phyloP scores from a whole-genome alignment of 2,797 vertebrate species.

The Lepus oiostolus region DNA sequence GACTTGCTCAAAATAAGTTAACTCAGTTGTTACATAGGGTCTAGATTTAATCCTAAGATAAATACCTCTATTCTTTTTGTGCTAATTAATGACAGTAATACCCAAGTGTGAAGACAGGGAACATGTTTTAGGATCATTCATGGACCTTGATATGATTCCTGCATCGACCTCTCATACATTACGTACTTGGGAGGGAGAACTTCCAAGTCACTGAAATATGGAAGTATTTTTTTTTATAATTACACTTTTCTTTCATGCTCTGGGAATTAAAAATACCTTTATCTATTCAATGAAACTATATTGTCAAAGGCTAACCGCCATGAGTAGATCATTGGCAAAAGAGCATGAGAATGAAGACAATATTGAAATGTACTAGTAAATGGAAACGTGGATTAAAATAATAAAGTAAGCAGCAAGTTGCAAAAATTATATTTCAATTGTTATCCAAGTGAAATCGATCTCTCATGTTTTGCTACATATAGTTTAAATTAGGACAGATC shows the following conservation, averaged over 20 bases:
- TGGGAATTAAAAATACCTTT: constrained; percentile 44
- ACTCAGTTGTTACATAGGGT: not conserved
- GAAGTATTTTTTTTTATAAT: constrained; percentile 2
- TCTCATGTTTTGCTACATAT: not conserved
- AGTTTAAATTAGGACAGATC: constrained; percentile 20
- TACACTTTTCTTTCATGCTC: constrained; percentile 16
- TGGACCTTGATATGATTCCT: not conserved
- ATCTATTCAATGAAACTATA: not conserved
- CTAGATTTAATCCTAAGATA: not conserved
- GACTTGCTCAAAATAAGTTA: constrained; percentile 27
- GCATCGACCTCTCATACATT: not conserved
- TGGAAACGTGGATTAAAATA: constrained; percentile 31
- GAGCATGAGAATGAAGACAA: not conserved
- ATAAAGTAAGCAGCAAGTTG: constrained; percentile 23
- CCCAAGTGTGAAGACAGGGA: not conserved
- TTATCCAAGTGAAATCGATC: not conserved
- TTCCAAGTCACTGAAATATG: not conserved
- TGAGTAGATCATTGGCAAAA: not conserved
- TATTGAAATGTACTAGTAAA: not conserved
- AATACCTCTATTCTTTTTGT: constrained; percentile 4
- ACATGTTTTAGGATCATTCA: not conserved
- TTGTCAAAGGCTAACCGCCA: not conserved
- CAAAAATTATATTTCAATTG: not conserved
- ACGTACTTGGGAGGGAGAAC: not conserved
- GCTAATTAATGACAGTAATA: not conserved